Conservation (phyloP, 2,113 vertebrate genomes). For the Chrysemys picta region DNA sequence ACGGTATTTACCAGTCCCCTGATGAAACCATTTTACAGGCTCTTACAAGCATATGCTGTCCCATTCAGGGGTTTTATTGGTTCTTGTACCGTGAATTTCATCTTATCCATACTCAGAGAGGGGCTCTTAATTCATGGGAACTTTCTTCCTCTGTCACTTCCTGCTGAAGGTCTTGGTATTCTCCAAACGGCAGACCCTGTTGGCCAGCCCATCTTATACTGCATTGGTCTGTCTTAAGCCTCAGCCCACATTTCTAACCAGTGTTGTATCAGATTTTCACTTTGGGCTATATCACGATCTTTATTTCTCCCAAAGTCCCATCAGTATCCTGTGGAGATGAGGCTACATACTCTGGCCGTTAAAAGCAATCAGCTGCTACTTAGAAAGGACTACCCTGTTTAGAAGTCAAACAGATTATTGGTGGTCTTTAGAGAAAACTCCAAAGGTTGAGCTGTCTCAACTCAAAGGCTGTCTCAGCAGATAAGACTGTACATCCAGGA, state of each 20-base stretch:
- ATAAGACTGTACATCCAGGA: slow-evolving; percentile 63
- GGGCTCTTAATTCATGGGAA: not conserved
- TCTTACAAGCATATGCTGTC: no score
- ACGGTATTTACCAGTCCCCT: no score
- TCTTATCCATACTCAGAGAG: not conserved
- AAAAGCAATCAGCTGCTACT: slow-evolving; percentile 45
- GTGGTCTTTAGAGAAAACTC: slow-evolving; percentile 74
- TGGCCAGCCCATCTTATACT: fast-evolving
- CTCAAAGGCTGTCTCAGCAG: slow-evolving; percentile 60
- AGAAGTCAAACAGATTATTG: slow-evolving; percentile 68
- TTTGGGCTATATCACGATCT: not conserved
- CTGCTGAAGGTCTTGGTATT: not conserved
- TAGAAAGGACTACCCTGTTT: slow-evolving; percentile 57
- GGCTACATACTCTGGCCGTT: slow-evolving; percentile 15
- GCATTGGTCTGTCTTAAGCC: not conserved
- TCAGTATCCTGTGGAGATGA: slow-evolving; percentile 21
- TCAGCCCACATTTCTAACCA: not conserved
- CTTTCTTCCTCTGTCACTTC: not conserved
- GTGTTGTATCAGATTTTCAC: not conserved
- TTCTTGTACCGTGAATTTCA: not conserved
- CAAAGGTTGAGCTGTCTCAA: slow-evolving; percentile 62
- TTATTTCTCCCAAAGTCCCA: slow-evolving; percentile 31
- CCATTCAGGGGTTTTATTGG: no score
- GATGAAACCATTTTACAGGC: no score
- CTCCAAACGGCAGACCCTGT: not conserved